Evolutionary conservation across 2,888 invertebrate species (phyloP).

Genomic region (Sinopyrophorus schimmeli): DNA sequence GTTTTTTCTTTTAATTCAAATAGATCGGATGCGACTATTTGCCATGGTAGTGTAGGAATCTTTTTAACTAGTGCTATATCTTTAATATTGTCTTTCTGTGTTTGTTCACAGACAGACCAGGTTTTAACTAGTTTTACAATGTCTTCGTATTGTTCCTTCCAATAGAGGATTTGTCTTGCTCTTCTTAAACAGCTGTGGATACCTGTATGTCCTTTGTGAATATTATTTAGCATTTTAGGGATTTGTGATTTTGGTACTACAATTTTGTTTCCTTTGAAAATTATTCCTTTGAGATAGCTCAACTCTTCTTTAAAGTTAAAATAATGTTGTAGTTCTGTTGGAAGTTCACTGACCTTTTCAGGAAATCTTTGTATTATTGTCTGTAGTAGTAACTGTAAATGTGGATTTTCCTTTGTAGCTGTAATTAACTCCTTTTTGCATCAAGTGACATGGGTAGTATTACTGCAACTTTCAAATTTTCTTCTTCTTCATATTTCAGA

Average conservation of each 20-base stretch:
- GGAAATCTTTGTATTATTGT: not conserved
- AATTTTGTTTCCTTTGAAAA: conserved; percentile 17
- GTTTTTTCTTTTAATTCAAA: conserved; percentile 14
- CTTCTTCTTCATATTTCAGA: not conserved
- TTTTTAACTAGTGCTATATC: conserved; percentile 2
- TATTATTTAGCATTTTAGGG: conserved; percentile 9
- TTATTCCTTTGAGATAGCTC: not conserved
- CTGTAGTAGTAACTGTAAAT: not conserved
- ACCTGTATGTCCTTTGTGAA: conserved; percentile 21
- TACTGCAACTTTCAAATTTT: conserved; percentile 1
- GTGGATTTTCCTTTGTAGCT: not conserved
- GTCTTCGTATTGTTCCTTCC: conserved; percentile 18
- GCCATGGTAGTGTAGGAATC: conserved; percentile 12
- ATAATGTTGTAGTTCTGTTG: conserved; percentile 6
- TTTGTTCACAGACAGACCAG: conserved; percentile 16
- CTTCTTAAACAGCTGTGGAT: conserved; percentile 20
- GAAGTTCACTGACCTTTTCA: not conserved
- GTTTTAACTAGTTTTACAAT: conserved; percentile 13
- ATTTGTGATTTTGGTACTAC: conserved; percentile 8
- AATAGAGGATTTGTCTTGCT: conserved; percentile 20
- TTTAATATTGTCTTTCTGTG: conserved; percentile 12
- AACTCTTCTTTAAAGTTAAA: conserved; percentile 11
- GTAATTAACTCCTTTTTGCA: not conserved
- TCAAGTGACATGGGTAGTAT: conserved; percentile 1
- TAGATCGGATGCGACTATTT: conserved; percentile 20